phyloP scores from a whole-genome alignment of 30 jellyfish, hydroid and myxozoan species.

The Pseudorhiza aurosa region DNA sequence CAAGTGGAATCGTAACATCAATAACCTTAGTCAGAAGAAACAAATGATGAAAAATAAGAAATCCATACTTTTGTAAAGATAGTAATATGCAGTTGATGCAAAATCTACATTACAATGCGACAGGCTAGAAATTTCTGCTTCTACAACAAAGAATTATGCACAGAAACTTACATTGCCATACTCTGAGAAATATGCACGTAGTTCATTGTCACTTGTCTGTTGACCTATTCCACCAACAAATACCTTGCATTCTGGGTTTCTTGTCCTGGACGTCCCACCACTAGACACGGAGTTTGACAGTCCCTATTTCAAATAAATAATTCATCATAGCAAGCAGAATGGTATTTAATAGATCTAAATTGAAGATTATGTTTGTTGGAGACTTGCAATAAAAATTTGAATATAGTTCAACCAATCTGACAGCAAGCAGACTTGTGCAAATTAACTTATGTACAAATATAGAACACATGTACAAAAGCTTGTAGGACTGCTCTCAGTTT shows the following conservation, averaged over 20 bases:
- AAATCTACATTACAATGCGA: too few species aligned
- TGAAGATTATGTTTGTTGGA: neutral
- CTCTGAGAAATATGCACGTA: conserved; percentile 80
- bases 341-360: too few species aligned
- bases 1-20: conserved; percentile 77
- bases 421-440: too few species aligned
- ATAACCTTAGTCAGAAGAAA: too few species aligned
- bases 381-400: too few species aligned
- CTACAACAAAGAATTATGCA: too few species aligned
- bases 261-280: conserved; percentile 46
- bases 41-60: neutral
- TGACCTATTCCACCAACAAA: conserved; percentile 99
- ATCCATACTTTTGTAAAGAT: neutral
- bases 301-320: conserved; percentile 11
- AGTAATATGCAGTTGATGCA: neutral
- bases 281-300: conserved; percentile 38
- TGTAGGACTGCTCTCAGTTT: too few species aligned
- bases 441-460: too few species aligned
- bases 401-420: too few species aligned
- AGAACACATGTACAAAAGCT: too few species aligned
- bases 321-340: neutral
- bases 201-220: conserved; percentile 88
- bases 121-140: too few species aligned
- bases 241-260: conserved; percentile 90
- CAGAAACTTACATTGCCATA: conserved; percentile 89